Conservation (phyloP, 2,888 invertebrate genomes). For the Carpatolechia fugitivella region DNA sequence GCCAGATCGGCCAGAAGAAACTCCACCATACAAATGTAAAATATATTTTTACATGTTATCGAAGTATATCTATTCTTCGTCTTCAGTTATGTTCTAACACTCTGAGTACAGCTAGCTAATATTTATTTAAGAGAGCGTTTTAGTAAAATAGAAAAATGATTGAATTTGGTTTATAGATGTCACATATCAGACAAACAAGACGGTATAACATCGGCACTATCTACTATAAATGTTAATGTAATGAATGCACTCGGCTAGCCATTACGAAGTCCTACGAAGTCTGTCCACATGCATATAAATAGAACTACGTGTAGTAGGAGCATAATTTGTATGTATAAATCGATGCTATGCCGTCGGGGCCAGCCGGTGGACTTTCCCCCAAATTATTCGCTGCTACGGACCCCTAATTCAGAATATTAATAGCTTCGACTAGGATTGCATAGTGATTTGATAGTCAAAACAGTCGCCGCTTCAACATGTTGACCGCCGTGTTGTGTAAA, state of each 20-base stretch:
- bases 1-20: no score
- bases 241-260: conserved; percentile 20
- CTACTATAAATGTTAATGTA: no score
- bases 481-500: conserved; percentile 16
- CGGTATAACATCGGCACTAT: no score
- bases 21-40: no score
- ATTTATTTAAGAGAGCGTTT: no score
- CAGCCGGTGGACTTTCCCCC: conserved; percentile 38
- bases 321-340: conserved; percentile 10
- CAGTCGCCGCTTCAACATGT: conserved; percentile 32
- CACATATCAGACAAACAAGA: no score
- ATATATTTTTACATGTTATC: no score
- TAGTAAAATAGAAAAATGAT: no score
- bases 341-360: conserved; percentile 11
- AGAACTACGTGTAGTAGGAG: background rate
- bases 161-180: no score
- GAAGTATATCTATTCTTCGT: no score
- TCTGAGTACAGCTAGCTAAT: no score
- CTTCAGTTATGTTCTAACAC: no score
- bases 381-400: conserved; percentile 46
- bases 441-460: conserved; percentile 48
- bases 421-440: conserved; percentile 40
- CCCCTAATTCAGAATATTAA: conserved; percentile 52
- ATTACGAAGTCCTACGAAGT: conserved; percentile 30
- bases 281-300: conserved; percentile 15